A percentile compares a stretch with the other conserved stretches of the same genome.
phyloP scores from a whole-genome alignment of 2,888 invertebrate species.

The Nemapogon koenigi region DNA sequence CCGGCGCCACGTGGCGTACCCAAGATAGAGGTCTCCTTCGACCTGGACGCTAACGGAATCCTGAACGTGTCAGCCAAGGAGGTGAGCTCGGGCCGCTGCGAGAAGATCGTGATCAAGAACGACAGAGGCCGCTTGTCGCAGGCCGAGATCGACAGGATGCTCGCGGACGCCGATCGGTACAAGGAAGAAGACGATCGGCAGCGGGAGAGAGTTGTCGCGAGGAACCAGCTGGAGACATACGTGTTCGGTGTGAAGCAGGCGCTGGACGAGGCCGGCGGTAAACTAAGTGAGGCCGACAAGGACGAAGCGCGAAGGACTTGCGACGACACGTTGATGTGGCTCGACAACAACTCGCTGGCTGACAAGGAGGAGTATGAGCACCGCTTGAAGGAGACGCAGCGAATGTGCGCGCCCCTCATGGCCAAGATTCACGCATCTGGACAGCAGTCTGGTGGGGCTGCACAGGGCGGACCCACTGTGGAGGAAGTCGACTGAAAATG shows the following conservation, averaged over 20 bases:
- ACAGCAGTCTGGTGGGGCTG: slow-evolving; percentile 12
- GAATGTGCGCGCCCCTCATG: slow-evolving; percentile 63
- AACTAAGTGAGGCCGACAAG: slow-evolving; percentile 70
- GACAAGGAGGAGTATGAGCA: slow-evolving; percentile 71
- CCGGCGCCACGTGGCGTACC: slow-evolving; percentile 74
- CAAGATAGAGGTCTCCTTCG: slow-evolving; percentile 75
- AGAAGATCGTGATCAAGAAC: slow-evolving; percentile 82
- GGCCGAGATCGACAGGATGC: slow-evolving; percentile 82
- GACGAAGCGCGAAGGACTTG: slow-evolving; percentile 57
- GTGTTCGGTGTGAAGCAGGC: slow-evolving; percentile 75
- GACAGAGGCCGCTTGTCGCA: slow-evolving; percentile 82
- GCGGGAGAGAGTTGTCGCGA: slow-evolving; percentile 69
- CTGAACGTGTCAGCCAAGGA: slow-evolving; percentile 84
- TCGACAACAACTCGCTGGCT: slow-evolving; percentile 71
- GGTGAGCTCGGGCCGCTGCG: slow-evolving; percentile 69
- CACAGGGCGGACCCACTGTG: slow-evolving; percentile 29
- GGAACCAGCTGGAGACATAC: slow-evolving; percentile 77
- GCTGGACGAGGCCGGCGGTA: slow-evolving; percentile 65
- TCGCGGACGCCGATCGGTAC: slow-evolving; percentile 76
- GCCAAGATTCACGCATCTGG: slow-evolving; percentile 64
- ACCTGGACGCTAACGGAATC: slow-evolving; percentile 80
- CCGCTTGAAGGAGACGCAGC: slow-evolving; percentile 65
- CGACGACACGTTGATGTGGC: slow-evolving; percentile 71
- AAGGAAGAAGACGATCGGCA: slow-evolving; percentile 76
- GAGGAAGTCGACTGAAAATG: slow-evolving; percentile 40